These are phyloP conservation scores for Zaprionus lachaisei DNA, from an alignment of 1,140 invertebrate genomes.

Conservation along the genomic window DNA sequence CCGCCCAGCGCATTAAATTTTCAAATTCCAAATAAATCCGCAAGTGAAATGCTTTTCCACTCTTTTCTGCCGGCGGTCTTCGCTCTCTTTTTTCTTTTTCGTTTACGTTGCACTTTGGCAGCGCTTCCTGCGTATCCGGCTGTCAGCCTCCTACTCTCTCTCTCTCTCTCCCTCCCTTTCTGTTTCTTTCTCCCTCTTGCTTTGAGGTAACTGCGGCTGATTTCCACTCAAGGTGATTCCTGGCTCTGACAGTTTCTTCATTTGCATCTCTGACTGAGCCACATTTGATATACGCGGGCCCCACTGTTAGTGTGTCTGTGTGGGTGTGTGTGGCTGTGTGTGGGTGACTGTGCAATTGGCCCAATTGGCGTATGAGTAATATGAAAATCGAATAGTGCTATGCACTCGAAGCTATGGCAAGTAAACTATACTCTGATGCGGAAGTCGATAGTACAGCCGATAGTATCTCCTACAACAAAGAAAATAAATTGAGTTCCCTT, in stretches of 20 bases:
- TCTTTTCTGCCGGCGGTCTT: conserved; percentile 22
- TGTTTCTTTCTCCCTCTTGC: too few species aligned
- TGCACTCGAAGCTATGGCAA: background rate
- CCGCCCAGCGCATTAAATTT: conserved; percentile 70
- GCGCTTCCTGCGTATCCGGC: conserved; percentile 39
- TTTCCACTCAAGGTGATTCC: conserved; percentile 24
- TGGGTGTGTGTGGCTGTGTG: conserved; percentile 4
- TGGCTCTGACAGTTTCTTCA: conserved; percentile 73
- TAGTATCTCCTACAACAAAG: background rate
- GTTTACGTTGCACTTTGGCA: conserved; percentile 63
- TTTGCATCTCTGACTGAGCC: conserved; percentile 64
- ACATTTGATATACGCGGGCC: conserved; percentile 69
- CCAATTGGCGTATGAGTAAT: conserved; percentile 72
- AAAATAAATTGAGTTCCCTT: background rate
- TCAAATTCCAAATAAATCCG: conserved; percentile 78
- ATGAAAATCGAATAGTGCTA: conserved; percentile 46
- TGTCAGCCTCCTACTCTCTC: background rate
- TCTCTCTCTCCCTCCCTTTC: background rate
- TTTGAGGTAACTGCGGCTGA: conserved; percentile 17
- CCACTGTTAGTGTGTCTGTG: conserved; percentile 12
- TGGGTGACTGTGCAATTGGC: conserved; percentile 22
- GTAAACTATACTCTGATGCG: background rate
- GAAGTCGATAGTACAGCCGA: background rate
- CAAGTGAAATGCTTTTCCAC: conserved; percentile 73
- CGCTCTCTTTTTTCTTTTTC: conserved; percentile 26